Evolutionary conservation across 2,888 invertebrate genomes (phyloP).

Genomic region (Drosophila leonis): DNA sequence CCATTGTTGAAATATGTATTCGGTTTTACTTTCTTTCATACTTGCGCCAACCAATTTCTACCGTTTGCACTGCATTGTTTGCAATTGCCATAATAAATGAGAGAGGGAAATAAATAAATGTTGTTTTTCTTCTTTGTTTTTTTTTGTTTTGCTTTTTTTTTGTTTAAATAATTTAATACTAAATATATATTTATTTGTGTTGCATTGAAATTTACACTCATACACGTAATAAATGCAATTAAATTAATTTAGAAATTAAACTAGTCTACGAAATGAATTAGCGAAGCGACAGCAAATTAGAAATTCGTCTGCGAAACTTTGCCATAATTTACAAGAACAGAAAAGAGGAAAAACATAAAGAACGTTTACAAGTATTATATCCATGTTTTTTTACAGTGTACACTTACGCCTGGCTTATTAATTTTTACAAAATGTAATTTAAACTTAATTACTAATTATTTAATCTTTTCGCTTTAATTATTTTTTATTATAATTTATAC

Average conservation of each 20-base stretch:
- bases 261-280: constrained; percentile 68
- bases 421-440: constrained; percentile 78
- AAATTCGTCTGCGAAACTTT: constrained; percentile 53
- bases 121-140: constrained; percentile 43
- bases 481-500: constrained; percentile 75
- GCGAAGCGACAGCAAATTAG: constrained; percentile 64
- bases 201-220: constrained; percentile 70
- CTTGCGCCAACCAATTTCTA: constrained; percentile 39
- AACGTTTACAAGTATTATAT: constrained; percentile 46
- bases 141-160: too few relatives aligned
- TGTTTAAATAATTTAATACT: constrained; percentile 78
- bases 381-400: constrained; percentile 65
- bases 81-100: constrained; percentile 39
- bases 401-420: constrained; percentile 62
- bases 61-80: constrained; percentile 55
- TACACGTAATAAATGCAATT: constrained; percentile 71
- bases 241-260: constrained; percentile 78
- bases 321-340: constrained; percentile 73
- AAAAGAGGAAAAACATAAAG: constrained; percentile 32
- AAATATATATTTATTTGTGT: constrained; percentile 47
- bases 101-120: constrained; percentile 46
- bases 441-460: constrained; percentile 74
- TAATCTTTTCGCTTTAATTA: constrained; percentile 35
- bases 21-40: constrained; percentile 6
- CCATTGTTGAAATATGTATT: constrained; percentile 47